phyloP scores from a whole-genome alignment of 2,888 invertebrate genomes.

The Tricholauxania praeusta region DNA sequence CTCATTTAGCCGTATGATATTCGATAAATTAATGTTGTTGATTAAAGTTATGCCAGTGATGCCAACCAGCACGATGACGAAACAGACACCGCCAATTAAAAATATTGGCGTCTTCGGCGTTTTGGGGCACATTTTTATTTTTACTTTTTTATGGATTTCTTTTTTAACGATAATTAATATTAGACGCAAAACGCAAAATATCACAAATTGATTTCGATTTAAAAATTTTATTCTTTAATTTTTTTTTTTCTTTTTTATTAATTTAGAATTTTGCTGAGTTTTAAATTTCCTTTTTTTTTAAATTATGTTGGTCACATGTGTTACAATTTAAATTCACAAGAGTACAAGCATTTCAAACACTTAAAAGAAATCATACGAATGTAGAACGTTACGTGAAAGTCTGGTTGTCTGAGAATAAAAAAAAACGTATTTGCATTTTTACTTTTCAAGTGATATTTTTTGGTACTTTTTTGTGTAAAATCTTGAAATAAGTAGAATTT shows the following conservation, averaged over 20 bases:
- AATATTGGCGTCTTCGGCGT: constrained; percentile 64
- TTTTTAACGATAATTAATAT: constrained; percentile 3
- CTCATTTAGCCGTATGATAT: constrained; percentile 65
- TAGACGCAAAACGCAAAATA: constrained; percentile 10
- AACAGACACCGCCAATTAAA: constrained; percentile 67
- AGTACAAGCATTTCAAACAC: no score
- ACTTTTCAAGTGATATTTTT: no score
- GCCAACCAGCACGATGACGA: constrained; percentile 69
- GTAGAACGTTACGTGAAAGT: no score
- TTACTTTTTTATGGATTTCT: constrained; percentile 21
- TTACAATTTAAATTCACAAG: neutral
- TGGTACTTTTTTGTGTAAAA: no score
- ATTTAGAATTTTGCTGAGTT: neutral
- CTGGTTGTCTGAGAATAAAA: no score
- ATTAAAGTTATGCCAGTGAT: constrained; percentile 70
- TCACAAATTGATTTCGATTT: constrained; percentile 32
- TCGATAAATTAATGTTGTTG: constrained; percentile 65
- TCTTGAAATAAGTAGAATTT: no score
- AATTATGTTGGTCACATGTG: constrained; percentile 19
- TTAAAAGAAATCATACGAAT: no score
- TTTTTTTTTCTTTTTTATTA: constrained; percentile 2
- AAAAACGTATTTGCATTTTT: no score
- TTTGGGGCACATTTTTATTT: constrained; percentile 61
- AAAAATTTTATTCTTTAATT: constrained; percentile 13
- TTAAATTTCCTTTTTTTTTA: constrained; percentile 5